Evolutionary conservation across 2,797 vertebrate genomes (phyloP).

Genomic region (Limnodromus scolopaceus): DNA sequence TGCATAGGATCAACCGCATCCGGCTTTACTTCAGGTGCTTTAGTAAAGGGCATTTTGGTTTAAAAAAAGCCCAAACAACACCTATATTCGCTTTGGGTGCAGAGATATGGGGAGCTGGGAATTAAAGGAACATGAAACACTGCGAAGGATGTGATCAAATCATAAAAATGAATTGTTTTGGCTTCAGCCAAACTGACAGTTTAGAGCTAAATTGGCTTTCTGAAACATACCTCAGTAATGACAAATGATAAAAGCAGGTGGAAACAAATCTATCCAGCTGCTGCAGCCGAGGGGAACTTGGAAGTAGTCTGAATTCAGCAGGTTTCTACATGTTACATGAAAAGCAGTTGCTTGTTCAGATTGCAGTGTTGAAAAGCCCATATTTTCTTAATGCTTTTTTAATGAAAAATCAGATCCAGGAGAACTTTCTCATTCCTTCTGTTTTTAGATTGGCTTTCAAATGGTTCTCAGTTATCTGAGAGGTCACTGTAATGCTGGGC

Average conservation of each 20-base stretch:
- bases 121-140: not conserved
- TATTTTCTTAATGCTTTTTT: conserved; percentile 44
- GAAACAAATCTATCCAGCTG: conserved; percentile 73
- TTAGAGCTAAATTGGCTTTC: not conserved
- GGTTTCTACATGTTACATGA: conserved; percentile 71
- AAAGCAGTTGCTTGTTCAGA: conserved; percentile 34
- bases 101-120: not conserved
- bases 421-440: conserved; percentile 19
- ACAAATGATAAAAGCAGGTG: conserved; percentile 69
- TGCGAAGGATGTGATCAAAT: conserved; percentile 1
- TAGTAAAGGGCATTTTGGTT: not conserved
- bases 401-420: conserved; percentile 25
- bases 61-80: not conserved
- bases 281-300: conserved; percentile 69
- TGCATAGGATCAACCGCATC: fast-evolving
- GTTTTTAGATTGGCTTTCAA: conserved; percentile 15
- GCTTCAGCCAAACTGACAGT: conserved; percentile 44
- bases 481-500: conserved; percentile 15
- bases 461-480: not conserved
- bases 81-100: not conserved
- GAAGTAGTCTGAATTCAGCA: conserved; percentile 65
- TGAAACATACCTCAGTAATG: conserved; percentile 69
- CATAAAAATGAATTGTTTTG: conserved; percentile 48
- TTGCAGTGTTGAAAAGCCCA: not conserved
- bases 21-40: not conserved